These are phyloP conservation scores for Cichladusa arquata DNA, from an alignment of 2,113 vertebrate species.

Conservation along the genomic window DNA sequence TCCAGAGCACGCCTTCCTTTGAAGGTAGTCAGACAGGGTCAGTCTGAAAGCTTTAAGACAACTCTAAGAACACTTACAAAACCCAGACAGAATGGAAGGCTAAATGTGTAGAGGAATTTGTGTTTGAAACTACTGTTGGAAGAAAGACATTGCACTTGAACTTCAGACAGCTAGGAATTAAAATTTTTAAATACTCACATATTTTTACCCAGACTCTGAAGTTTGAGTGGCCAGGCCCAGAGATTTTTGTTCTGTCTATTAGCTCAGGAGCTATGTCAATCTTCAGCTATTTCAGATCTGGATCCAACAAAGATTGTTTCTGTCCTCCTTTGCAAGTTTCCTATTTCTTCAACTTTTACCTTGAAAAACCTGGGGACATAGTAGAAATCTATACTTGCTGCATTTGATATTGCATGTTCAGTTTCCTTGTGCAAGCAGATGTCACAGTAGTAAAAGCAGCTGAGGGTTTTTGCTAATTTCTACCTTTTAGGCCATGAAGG, in stretches of 20 bases:
- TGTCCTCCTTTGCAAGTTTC: not conserved
- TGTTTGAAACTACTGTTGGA: not conserved
- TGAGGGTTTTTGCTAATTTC: not conserved
- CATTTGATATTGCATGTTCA: not conserved
- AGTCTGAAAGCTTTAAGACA: not conserved
- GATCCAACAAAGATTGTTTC: not conserved
- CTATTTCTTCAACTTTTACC: not conserved
- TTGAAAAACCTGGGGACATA: not conserved
- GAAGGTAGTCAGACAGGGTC: not conserved
- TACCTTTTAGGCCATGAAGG: constrained; percentile 88
- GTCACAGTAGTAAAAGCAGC: not conserved
- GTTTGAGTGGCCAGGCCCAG: not conserved
- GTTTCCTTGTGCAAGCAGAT: not conserved
- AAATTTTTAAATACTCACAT: not conserved
- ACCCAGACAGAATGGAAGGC: not conserved
- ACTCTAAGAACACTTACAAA: not conserved
- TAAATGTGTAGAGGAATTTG: not conserved
- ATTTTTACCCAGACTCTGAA: not conserved
- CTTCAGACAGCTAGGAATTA: not conserved
- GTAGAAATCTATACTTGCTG: not conserved
- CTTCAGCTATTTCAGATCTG: not conserved
- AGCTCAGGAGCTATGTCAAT: not conserved
- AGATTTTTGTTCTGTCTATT: not conserved
- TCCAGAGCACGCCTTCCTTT: not conserved
- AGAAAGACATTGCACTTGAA: not conserved